Conservation (phyloP, 2,113 vertebrate species). For the Telmatochromis sp. region DNA sequence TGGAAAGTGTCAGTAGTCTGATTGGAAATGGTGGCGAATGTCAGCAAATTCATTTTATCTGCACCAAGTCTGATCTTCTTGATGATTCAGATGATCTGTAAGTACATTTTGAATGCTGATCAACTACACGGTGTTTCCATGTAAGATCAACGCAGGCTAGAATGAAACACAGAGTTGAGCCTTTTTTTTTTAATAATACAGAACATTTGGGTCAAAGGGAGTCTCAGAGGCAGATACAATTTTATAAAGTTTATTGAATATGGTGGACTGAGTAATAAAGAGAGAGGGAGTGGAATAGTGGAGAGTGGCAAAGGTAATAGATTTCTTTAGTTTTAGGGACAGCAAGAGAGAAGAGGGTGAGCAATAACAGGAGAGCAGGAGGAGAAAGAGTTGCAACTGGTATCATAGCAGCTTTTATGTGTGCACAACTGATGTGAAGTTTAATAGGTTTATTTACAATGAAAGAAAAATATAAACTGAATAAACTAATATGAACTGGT, state of each 20-base stretch:
- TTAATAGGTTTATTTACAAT: neutral
- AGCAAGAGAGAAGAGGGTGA: neutral
- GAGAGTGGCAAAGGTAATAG: neutral
- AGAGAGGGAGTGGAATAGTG: neutral
- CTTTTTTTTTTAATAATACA: neutral
- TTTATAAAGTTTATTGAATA: neutral
- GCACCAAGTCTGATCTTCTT: neutral
- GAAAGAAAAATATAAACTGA: neutral
- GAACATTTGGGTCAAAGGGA: neutral
- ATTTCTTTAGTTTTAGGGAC: neutral
- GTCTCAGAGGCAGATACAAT: neutral
- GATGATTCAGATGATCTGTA: neutral
- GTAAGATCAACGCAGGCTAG: fast-evolving
- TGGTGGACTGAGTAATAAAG: neutral
- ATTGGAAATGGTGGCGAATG: neutral
- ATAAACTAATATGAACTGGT: neutral
- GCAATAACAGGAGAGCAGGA: neutral
- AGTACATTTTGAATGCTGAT: fast-evolving
- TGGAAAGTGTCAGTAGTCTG: neutral
- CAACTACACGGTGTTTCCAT: fast-evolving
- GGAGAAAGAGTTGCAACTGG: neutral
- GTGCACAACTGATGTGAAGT: neutral
- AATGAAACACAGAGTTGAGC: neutral
- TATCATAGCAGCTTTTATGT: neutral
- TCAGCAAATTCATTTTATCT: neutral